Evolutionary conservation across 2,113 vertebrate species (phyloP).

Genomic region (Ctenodactylus gundi): DNA sequence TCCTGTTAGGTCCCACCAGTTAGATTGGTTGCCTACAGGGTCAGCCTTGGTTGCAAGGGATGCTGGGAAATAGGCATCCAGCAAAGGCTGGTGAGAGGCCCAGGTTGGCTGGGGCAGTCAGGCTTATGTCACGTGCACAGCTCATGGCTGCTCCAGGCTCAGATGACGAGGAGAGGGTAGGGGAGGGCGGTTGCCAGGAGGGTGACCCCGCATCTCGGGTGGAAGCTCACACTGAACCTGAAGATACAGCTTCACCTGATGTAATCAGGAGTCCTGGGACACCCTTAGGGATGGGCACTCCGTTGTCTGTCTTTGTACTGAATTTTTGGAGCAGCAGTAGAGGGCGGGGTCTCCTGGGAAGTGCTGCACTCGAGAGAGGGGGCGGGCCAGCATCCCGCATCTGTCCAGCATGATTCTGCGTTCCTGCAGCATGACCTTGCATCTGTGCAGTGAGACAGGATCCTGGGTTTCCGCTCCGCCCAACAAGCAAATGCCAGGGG

Average conservation of each 20-base stretch:
- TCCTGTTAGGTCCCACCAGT: background rate
- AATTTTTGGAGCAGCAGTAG: background rate
- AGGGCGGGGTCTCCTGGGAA: background rate
- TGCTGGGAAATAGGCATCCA: background rate
- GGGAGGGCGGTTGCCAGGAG: too few species aligned
- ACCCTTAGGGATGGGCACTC: too few species aligned
- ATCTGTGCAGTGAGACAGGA: too few species aligned
- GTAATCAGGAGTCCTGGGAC: too few species aligned
- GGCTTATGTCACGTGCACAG: rapidly evolving
- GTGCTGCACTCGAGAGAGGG: background rate
- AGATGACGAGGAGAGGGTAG: too few species aligned
- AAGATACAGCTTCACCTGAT: too few species aligned
- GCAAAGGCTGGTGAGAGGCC: background rate
- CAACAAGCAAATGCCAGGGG: rapidly evolving
- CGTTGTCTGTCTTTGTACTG: rapidly evolving
- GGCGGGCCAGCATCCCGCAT: rapidly evolving
- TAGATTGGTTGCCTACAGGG: background rate
- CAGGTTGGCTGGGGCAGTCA: rapidly evolving
- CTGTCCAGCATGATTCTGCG: too few species aligned
- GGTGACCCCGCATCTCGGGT: too few species aligned
- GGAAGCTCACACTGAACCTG: too few species aligned
- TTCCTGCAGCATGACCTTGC: too few species aligned
- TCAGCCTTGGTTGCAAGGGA: background rate
- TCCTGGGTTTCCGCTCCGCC: too few species aligned
- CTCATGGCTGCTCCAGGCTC: background rate